phyloP scores from a whole-genome alignment of 2,888 invertebrate species.

The Sceliomorpha sp. region DNA sequence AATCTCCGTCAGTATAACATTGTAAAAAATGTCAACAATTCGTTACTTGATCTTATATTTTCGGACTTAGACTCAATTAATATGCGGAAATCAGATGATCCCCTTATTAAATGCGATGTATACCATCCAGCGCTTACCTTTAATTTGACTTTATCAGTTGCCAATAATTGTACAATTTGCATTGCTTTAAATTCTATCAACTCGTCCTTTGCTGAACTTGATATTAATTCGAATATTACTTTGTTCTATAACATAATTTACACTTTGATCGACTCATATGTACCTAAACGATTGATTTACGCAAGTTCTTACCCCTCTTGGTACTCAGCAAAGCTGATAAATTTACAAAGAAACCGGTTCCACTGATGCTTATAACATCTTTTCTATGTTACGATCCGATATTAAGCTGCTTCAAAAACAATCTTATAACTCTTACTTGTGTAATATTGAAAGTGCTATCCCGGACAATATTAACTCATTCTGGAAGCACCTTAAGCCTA shows the following conservation, averaged over 20 bases:
- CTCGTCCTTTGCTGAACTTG: no score
- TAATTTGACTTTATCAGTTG: constrained; percentile 1
- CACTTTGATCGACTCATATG: background rate
- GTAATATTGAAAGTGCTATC: background rate
- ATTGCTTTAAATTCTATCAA: no score
- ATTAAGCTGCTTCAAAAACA: background rate
- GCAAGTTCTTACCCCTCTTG: no score
- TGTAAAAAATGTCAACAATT: background rate
- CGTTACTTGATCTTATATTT: constrained; percentile 6
- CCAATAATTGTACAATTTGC: background rate
- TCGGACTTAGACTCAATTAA: background rate
- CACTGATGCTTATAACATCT: background rate
- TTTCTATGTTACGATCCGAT: background rate
- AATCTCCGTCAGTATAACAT: constrained; percentile 2
- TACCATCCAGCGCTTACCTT: constrained; percentile 2
- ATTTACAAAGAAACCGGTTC: no score
- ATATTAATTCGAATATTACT: no score
- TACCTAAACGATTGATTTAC: no score
- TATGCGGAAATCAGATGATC: background rate
- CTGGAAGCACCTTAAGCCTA: no score
- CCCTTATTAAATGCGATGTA: constrained; percentile 1
- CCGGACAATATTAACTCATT: background rate
- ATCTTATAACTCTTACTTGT: no score
- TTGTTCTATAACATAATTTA: constrained; percentile 5
- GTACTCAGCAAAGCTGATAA: no score